Base-by-base conservation (phyloP, 2,888 invertebrate genomes). In the Platycheirus rosarum region DNA sequence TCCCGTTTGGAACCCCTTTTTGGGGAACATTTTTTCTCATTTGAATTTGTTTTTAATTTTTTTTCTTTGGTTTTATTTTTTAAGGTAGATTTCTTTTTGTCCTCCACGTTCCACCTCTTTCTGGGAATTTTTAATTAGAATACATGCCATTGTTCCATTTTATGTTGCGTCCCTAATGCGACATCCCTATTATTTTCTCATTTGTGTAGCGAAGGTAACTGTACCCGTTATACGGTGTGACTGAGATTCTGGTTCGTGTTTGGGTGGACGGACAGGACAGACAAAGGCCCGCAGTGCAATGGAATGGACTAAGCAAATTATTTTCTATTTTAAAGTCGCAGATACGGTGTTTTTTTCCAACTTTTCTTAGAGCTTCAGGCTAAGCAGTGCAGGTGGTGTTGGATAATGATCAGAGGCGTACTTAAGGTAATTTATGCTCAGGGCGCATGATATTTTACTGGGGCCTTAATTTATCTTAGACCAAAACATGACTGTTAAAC, bases 161-260 rank as follows among this genome's bases (percentile, higher is more conserved):
- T 77, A 77, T 77, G 82, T 77, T 82, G 62, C 71, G 82, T 77
- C 77, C 76, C 76, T 77, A 82, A 82, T 82, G 82, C 82, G 82
- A 77, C 82, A 82, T 82, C 77, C 82, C 77, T 77, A 77, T 77
- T 77, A 82, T 82, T 82, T 82, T 82, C 82, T 77, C 77, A 77
- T 82, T 82, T 82, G 66, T 77, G 71, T 66, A 76, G 53, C 80
- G 70, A 80, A 76, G 76, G 80, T 76, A 80, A 65, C 57, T 75
- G 57, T 75, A 57, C 69, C 32, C 74, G 35, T 14, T 29, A n/a
- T n/a, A 49, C 51, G 51, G 65, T 57, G 57, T 42, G 44, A 60
- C 76, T 60, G 69, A 70, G 69, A 66, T 71, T 63, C 63, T n/a
- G 63, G 48, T 71, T 70, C 65, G 44, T 71, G 57, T 57, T 57